A percentile compares a stretch with the other conserved stretches of the same genome.
phyloP scores from a whole-genome alignment of 2,797 vertebrate genomes.

The Holocentrus rufus region DNA sequence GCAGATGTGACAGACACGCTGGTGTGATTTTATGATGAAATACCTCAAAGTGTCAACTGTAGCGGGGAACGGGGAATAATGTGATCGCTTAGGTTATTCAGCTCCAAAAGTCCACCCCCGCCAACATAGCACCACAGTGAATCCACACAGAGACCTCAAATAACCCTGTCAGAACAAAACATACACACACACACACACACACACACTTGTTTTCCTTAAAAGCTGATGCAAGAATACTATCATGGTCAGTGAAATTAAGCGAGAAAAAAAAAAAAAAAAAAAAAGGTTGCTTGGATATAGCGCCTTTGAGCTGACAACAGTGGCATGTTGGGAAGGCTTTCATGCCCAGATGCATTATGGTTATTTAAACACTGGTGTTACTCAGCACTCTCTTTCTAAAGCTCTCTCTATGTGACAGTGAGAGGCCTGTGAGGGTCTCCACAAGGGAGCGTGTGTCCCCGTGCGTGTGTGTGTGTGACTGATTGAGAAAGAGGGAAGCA shows the following conservation, averaged over 20 bases:
- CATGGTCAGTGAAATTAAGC: background rate
- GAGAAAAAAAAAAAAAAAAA: background rate
- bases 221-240: background rate
- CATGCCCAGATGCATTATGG: constrained; percentile 66
- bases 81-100: background rate
- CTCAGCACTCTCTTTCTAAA: constrained; percentile 70
- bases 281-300: constrained; percentile 19
- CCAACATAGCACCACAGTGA: background rate
- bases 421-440: constrained; percentile 63
- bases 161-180: background rate
- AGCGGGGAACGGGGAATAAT: background rate
- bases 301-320: constrained; percentile 52
- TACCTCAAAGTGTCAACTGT: background rate
- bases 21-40: constrained; percentile 12
- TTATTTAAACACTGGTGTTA: constrained; percentile 72
- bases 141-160: background rate
- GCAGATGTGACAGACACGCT: background rate
- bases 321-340: constrained; percentile 60
- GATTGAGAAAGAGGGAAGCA: constrained; percentile 41
- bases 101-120: background rate
- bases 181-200: background rate
- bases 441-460: constrained; percentile 70
- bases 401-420: constrained; percentile 66
- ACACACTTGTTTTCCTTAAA: background rate
- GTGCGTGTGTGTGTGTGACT: constrained; percentile 39